Evolutionary conservation across 2,888 invertebrate genomes (phyloP).

Genomic region (Leptinotarsa juncta): DNA sequence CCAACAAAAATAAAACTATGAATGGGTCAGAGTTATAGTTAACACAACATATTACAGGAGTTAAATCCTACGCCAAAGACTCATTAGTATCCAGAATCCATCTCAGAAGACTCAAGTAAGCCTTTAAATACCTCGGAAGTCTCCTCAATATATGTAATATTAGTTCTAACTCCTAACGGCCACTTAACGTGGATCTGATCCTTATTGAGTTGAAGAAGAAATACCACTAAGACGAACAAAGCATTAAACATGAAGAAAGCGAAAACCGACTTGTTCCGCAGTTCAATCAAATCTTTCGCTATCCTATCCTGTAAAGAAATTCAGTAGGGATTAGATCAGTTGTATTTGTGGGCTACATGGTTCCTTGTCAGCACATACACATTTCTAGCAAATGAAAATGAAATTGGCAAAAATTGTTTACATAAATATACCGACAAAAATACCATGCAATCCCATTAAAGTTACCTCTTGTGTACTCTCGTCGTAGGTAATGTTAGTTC

Average conservation of each 20-base stretch:
- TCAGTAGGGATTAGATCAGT: slow-evolving; percentile 69
- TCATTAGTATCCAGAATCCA: slow-evolving; percentile 62
- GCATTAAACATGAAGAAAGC: slow-evolving; percentile 99
- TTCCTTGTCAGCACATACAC: slow-evolving; percentile 52
- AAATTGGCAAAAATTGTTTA: not conserved
- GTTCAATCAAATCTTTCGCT: slow-evolving; percentile 90
- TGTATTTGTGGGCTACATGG: slow-evolving; percentile 66
- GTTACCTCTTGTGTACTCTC: slow-evolving; percentile 93
- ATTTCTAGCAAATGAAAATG: slow-evolving; percentile 13
- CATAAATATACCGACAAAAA: slow-evolving; percentile 40
- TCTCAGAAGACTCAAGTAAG: slow-evolving; percentile 48
- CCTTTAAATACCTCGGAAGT: slow-evolving; percentile 82
- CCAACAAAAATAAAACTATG: slow-evolving; percentile 6
- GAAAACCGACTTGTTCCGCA: slow-evolving; percentile 97
- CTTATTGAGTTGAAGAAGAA: slow-evolving; percentile 99
- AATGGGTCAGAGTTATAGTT: slow-evolving; percentile 29
- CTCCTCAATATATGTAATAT: slow-evolving; percentile 93
- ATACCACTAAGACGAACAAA: slow-evolving; percentile 98
- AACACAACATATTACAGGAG: slow-evolving; percentile 45
- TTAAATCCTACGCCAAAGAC: slow-evolving; percentile 58
- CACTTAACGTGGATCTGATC: slow-evolving; percentile 97
- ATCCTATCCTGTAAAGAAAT: slow-evolving; percentile 82
- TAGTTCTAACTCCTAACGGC: slow-evolving; percentile 95
- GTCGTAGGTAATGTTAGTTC: slow-evolving; percentile 92
- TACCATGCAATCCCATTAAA: slow-evolving; percentile 60